Evolutionary conservation across 2,797 vertebrate species (phyloP), one percentile per base, ranked within the genome.

Genomic region (Ctenochaetus hawaiiensis): DNA sequence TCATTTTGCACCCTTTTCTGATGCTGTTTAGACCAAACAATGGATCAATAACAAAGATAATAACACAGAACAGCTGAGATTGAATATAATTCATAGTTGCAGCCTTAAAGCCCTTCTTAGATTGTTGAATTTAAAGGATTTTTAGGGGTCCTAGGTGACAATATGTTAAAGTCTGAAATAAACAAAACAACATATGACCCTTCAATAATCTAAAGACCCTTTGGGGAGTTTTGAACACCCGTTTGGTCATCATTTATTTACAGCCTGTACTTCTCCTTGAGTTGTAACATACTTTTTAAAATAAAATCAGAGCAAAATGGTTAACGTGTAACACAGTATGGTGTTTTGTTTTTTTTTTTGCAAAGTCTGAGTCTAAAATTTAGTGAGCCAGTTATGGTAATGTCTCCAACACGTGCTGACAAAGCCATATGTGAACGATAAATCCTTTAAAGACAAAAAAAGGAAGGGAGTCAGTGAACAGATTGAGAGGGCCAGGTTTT

Each of bases 401-500:
- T 20, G 2, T 57, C 48, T 57, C 41, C 11, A 53, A 54, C 48
- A 45, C 2, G 41, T 58, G 77, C 83, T 80, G 77, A 82, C 60
- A n/a, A 75, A 85, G 78, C 63, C 65, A 17, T 18, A 58, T 11
- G 60, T 73, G 22, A 11, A 65, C 45, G 26, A 80, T 63, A 70
- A 75, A 75, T 69, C 65, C 45, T 34, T 75, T 22, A 3, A 9
- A 44, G 37, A 70, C 60, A 57, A 58, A 11, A n/a, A 54, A 65
- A 61, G 44, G 48, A 17, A 12, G 6, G 45, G 26, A 83, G 64
- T 70, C 30, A 2, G 77, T 67, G 73, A 80, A 76, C 81, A 90
- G 82, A 83, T 52, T 85, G 77, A 74, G 57, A 81, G 73, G 64
- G 65, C 67, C 66, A 69, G 49, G 64, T 66, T 87, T 83, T 87